Percentiles rank a stretch among this genome's conserved stretches.
Evolutionary conservation across 2,113 vertebrate species (phyloP).

Genomic region (Rhagologus leucostigma): DNA sequence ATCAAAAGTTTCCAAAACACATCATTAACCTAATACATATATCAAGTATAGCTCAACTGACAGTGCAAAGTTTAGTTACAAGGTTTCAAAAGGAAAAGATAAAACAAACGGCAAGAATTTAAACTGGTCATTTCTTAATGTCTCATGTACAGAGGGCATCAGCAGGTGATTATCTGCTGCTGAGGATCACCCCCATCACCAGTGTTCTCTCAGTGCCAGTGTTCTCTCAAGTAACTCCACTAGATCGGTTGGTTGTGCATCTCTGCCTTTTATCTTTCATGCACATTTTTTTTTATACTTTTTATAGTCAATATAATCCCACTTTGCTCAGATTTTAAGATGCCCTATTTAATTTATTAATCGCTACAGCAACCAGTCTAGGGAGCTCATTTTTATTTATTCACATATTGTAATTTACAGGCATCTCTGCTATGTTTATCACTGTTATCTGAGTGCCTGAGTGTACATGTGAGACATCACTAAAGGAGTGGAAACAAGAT

Average conservation of each 20-base stretch:
- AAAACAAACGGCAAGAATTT: constrained; percentile 37
- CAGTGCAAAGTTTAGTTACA: constrained; percentile 42
- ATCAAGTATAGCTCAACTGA: constrained; percentile 47
- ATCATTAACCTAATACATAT: constrained; percentile 9
- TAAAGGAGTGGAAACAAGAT: constrained; percentile 30
- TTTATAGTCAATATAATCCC: background rate
- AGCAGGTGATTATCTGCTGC: constrained; percentile 3
- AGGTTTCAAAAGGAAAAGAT: constrained; percentile 50
- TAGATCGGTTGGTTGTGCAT: background rate
- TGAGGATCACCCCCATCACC: background rate
- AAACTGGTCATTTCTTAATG: constrained; percentile 46
- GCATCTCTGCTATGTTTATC: background rate
- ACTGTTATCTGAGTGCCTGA: background rate
- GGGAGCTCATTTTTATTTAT: background rate
- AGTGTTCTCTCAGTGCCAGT: background rate
- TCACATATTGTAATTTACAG: background rate
- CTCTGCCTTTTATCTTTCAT: constrained; percentile 33
- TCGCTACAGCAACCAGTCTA: background rate
- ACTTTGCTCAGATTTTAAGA: constrained; percentile 22
- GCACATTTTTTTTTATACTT: background rate
- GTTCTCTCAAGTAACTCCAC: background rate
- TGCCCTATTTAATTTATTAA: background rate
- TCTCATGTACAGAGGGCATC: background rate
- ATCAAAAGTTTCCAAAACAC: constrained; percentile 32
- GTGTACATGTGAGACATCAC: background rate